Base-by-base conservation (phyloP, 1,140 invertebrate genomes). In the Drosophila varians region DNA sequence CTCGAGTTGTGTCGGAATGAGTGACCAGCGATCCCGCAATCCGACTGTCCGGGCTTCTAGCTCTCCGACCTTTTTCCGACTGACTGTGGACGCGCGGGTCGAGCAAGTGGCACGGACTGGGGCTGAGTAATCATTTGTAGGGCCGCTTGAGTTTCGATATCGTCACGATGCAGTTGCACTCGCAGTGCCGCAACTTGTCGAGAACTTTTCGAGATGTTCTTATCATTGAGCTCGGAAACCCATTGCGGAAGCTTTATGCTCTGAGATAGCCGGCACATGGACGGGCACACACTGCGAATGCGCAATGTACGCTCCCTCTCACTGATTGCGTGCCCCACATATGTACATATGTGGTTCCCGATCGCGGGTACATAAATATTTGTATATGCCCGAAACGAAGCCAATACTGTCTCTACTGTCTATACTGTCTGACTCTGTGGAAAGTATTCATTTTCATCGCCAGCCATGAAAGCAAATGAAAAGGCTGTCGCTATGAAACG, bases 191-290 rank as follows among this genome's bases (percentile, higher is more conserved):
- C 21, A 21, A 21, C 21, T 4, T 21, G 2, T 4, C 12, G 36
- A 12, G 36, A 31, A 14, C 19, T 52, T n/a, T n/a, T n/a, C n/a
- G n/a, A n/a, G 43, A 58, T 16, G 40, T 12, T 48, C 26, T 62
- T 86, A 83, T 83, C 79, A 75, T 28, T 1, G n/a, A 11, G 12
- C 14, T 26, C 11, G 12, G 25, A 21, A 40, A 11, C 4, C 28
- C 18, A 12, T 4, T 34, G 60, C 71, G 80, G 75, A 83, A 83
- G 69, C 43, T 26, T 54, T 38, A 28, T 31, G 23, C 42, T 28
- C 43, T 18, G 36, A 43, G 19, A 38, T 36, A 53, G 28, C 23
- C 40, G 16, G n/a, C 56, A n/a, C n/a, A n/a, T n/a, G n/a, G n/a
- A n/a, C n/a, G n/a, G 14, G 28, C 45, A 1, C 21, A 66, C 36